These are phyloP conservation scores for Gasterosteus nipponicus DNA, from an alignment of 2,113 vertebrate genomes.

Conservation along the genomic window DNA sequence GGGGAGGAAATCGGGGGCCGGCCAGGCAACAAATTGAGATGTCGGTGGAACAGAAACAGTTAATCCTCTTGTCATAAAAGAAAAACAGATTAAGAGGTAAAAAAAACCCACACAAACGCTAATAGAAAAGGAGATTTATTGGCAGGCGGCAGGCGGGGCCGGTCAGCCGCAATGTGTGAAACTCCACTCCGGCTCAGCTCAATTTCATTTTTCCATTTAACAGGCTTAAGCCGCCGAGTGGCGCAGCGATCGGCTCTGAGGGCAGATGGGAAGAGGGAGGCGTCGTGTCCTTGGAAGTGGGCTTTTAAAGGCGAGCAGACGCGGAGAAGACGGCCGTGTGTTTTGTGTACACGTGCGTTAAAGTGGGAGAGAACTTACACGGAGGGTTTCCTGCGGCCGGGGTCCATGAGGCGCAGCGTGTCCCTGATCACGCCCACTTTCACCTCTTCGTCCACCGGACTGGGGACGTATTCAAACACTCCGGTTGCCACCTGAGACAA, in stretches of 20 bases:
- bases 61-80: constrained; percentile 53
- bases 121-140: constrained; percentile 38
- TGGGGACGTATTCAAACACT: constrained; percentile 92
- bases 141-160: constrained; percentile 40
- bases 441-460: constrained; percentile 94
- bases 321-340: background rate
- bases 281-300: constrained; percentile 43
- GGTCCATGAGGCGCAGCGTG: constrained; percentile 93
- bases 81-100: constrained; percentile 35
- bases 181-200: constrained; percentile 55
- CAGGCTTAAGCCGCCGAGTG: constrained; percentile 69
- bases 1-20: background rate
- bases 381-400: constrained; percentile 79
- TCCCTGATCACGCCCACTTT: constrained; percentile 97
- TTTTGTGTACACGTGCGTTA: background rate
- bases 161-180: constrained; percentile 55
- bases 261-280: constrained; percentile 32
- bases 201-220: constrained; percentile 74
- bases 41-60: constrained; percentile 32
- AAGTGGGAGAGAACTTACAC: constrained; percentile 59
- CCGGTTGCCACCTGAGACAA: constrained; percentile 89
- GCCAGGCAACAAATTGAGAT: constrained; percentile 21
- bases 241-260: constrained; percentile 30
- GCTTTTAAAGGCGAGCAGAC: constrained; percentile 23
- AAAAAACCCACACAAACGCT: background rate